Evolutionary conservation across 2,113 vertebrate genomes (phyloP).

Genomic region (Alces alces): DNA sequence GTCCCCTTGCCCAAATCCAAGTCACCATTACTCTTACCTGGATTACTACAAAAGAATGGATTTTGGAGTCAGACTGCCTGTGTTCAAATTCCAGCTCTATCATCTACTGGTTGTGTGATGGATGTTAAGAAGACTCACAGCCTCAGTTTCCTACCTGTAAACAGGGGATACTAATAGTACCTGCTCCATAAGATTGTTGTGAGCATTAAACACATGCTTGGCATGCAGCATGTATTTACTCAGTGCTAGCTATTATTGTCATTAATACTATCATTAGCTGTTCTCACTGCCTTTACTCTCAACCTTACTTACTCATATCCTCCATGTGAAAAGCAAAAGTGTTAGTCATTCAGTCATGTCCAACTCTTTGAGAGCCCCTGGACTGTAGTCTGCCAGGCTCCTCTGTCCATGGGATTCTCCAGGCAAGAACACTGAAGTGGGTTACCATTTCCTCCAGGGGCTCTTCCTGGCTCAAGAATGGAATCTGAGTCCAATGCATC

Average conservation of each 20-base stretch:
- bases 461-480: background rate
- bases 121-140: background rate
- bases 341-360: background rate
- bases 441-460: background rate
- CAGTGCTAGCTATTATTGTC: background rate
- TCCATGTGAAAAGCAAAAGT: background rate
- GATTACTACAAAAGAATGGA: background rate
- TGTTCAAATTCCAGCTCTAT: background rate
- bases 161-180: rapidly evolving
- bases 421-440: background rate
- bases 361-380: background rate
- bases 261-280: background rate
- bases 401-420: background rate
- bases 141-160: background rate
- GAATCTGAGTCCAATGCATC: background rate
- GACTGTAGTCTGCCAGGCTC: background rate
- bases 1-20: background rate
- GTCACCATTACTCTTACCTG: background rate
- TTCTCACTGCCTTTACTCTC: background rate
- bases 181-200: background rate
- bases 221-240: background rate
- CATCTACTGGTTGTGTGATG: background rate
- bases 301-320: background rate
- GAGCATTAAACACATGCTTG: background rate
- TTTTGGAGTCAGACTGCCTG: background rate